Conservation (phyloP, 2,797 vertebrate genomes). For the Hephaestus fuliginosus region DNA sequence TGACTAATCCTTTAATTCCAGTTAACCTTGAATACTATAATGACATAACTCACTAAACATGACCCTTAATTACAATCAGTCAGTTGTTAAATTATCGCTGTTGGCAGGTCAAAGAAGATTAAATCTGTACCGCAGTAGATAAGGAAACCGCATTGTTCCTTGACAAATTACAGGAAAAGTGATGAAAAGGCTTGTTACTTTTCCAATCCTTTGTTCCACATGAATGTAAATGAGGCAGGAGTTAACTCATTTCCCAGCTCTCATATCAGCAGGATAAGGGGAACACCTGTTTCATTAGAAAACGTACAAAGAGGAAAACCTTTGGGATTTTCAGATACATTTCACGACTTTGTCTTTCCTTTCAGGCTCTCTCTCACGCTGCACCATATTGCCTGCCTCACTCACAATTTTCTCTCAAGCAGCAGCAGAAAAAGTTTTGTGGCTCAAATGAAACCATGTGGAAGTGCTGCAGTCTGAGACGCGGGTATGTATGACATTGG, state of each 20-base stretch:
- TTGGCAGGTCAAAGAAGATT: constrained; percentile 54
- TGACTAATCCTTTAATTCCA: constrained; percentile 11
- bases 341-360: constrained; percentile 39
- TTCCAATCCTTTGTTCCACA: constrained; percentile 48
- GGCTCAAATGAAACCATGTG: constrained; percentile 37
- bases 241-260: constrained; percentile 64
- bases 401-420: constrained; percentile 41
- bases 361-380: constrained; percentile 33
- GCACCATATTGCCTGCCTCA: constrained; percentile 1
- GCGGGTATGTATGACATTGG: constrained; percentile 60
- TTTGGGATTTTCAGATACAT: constrained; percentile 57
- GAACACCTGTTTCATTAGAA: constrained; percentile 74
- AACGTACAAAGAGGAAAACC: constrained; percentile 55
- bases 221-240: constrained; percentile 71
- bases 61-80: constrained; percentile 50
- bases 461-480: constrained; percentile 45
- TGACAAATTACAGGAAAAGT: constrained; percentile 53
- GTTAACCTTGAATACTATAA: background rate
- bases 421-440: constrained; percentile 35
- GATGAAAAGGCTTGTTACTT: constrained; percentile 55
- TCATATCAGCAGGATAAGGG: constrained; percentile 69
- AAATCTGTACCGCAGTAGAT: constrained; percentile 38
- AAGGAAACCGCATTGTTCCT: constrained; percentile 42
- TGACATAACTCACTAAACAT: constrained; percentile 26
- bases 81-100: constrained; percentile 39